These are phyloP conservation scores for Rana temporaria DNA, from an alignment of 2,113 vertebrate species.

Conservation along the genomic window DNA sequence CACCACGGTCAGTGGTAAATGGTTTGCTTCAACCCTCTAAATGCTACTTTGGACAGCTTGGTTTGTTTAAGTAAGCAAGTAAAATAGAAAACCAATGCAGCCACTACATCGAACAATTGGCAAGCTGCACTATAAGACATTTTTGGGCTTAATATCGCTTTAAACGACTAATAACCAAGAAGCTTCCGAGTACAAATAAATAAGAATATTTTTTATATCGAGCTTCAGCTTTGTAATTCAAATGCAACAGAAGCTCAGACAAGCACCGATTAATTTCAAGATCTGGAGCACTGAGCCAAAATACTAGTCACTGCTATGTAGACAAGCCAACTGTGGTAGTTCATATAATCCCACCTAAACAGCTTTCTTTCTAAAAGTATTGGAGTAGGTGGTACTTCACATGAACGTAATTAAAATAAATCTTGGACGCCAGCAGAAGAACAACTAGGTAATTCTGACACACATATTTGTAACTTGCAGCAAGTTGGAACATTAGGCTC, in stretches of 20 bases:
- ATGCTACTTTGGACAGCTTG: too few species aligned
- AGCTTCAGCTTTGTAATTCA: too few species aligned
- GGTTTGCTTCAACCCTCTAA: too few species aligned
- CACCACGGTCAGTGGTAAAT: too few species aligned
- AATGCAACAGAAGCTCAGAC: background rate
- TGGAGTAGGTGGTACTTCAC: constrained; percentile 36
- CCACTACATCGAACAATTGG: too few species aligned
- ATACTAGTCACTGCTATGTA: constrained; percentile 19
- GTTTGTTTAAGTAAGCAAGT: too few species aligned
- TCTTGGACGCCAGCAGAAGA: constrained; percentile 24
- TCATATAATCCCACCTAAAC: constrained; percentile 2
- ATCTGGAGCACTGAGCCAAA: background rate
- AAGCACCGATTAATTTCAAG: background rate
- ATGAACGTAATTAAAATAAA: constrained; percentile 47
- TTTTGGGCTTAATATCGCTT: too few species aligned
- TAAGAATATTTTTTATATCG: too few species aligned
- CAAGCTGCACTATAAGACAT: too few species aligned
- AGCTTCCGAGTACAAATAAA: too few species aligned
- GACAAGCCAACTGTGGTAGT: constrained; percentile 26
- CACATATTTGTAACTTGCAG: constrained; percentile 33
- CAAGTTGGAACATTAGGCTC: constrained; percentile 35
- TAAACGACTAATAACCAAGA: too few species aligned
- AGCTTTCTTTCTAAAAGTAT: constrained; percentile 13
- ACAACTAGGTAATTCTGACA: constrained; percentile 33
- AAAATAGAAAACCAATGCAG: too few species aligned